phyloP scores from a whole-genome alignment of 2,888 invertebrate genomes.

The Salpingus planirostris region DNA sequence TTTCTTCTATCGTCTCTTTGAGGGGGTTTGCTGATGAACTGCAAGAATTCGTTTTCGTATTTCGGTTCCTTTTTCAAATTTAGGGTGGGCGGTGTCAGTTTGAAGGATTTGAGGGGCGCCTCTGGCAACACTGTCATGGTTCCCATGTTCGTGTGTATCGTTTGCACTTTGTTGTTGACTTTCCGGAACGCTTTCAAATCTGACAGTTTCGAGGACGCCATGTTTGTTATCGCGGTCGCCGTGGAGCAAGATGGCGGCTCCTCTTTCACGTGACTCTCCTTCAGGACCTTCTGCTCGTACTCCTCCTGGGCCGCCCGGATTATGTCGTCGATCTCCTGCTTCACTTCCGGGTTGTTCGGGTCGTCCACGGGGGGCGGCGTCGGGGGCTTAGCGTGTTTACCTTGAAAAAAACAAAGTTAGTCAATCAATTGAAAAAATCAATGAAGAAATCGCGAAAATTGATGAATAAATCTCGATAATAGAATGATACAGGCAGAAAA shows the following conservation, averaged over 20 bases:
- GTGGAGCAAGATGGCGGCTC: neutral
- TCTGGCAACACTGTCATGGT: conserved; percentile 24
- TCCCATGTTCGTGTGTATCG: conserved; percentile 26
- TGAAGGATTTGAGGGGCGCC: conserved; percentile 9
- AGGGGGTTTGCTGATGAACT: conserved; percentile 20
- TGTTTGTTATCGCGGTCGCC: neutral
- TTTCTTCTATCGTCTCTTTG: conserved; percentile 5
- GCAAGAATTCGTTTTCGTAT: conserved; percentile 25
- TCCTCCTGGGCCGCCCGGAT: conserved; percentile 36
- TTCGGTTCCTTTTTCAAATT: conserved; percentile 5
- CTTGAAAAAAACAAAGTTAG: no score
- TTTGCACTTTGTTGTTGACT: conserved; percentile 23
- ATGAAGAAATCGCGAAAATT: no score
- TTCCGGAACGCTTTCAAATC: conserved; percentile 19
- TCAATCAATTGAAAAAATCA: no score
- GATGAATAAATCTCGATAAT: no score
- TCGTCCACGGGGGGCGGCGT: conserved; percentile 2
- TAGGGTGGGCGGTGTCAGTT: conserved; percentile 2
- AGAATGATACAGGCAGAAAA: no score
- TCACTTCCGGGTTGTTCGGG: conserved; percentile 15
- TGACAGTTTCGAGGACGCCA: conserved; percentile 3
- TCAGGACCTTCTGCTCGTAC: conserved; percentile 28
- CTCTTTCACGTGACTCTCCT: conserved; percentile 4
- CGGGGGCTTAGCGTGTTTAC: conserved; percentile 13
- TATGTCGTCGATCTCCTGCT: conserved; percentile 34